Evolutionary conservation across 2,113 vertebrate species (phyloP), one percentile per base, ranked within the genome.

Genomic region (Mus pahari): DNA sequence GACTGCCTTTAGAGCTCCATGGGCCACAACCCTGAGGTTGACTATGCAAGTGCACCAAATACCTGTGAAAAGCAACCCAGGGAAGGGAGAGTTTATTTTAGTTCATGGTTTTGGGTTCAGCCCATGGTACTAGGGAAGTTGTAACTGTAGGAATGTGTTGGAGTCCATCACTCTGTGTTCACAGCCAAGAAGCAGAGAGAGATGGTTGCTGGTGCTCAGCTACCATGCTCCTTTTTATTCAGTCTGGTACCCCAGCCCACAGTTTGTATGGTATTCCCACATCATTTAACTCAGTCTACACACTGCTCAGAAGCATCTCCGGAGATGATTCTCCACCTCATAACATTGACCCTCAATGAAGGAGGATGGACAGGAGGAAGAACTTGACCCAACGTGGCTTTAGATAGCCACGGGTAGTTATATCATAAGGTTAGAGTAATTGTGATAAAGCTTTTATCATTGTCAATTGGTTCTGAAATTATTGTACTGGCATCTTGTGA

Each of bases 261-360:
- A 70, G 45, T 50, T 16, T 5, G 28, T 4, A 39, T n/a, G 84
- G 45, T 22, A 7, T 5, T 13, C 17, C 83, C 31, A 16, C 7
- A 7, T 70, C 64, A 24, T 13, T 86, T 50, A 86, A 50, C 20
- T 13, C 62, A 26, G 62, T 53, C 84, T 53, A 16, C 33, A 50
- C 33, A 53, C 19, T 8, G 10, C 20, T n/a, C 33, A 53, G 3
- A 50, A 45, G 28, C 45, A n/a, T 53, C 28, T 14, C 64, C 31
- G 36, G 31, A 36, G 64, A 19, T 5, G 3, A 86, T 24, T 24
- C 33, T 53, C n/a, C 19, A n/a, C 28, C 20, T 33, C 45, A 26
- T 2, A 17, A 1, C 36, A 17, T 1, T 50, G 62, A 4, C 11
- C 68, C 22, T 73, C 0, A 0, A 48, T 48, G 48, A 48, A 48